Conservation (phyloP, 2,113 vertebrate species). For the Solenodon paradoxus region DNA sequence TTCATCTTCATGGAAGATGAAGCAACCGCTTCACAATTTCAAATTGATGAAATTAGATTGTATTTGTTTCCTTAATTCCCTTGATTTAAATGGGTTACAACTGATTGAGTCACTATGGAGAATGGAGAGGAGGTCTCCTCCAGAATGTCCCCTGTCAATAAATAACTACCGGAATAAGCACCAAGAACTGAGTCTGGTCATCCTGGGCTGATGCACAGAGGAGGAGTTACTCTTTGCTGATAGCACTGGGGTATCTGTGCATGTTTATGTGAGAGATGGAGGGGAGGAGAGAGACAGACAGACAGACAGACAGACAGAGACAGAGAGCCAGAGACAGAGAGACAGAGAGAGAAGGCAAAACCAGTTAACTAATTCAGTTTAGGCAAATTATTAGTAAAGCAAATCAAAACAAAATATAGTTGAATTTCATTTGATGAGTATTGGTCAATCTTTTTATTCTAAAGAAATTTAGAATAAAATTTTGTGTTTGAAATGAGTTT, state of each 20-base stretch:
- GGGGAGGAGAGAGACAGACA: too few species aligned
- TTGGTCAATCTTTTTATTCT: background rate
- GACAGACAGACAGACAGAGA: too few species aligned
- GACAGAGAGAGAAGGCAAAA: too few species aligned
- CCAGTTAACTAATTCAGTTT: background rate
- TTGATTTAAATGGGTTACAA: background rate
- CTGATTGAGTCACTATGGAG: background rate
- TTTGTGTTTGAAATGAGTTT: background rate
- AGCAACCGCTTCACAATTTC: background rate
- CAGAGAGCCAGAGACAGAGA: too few species aligned
- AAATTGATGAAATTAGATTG: background rate
- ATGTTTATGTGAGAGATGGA: too few species aligned
- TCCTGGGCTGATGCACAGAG: background rate
- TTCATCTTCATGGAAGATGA: background rate
- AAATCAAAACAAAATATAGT: background rate
- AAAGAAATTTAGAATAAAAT: too few species aligned
- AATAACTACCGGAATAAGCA: background rate
- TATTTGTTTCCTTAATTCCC: background rate
- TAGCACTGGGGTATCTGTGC: too few species aligned
- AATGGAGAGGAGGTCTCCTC: background rate
- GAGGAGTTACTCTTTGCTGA: background rate
- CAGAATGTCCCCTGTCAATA: background rate
- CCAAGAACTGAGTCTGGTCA: background rate
- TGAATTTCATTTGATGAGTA: slow-evolving; percentile 7
- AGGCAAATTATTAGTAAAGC: background rate